phyloP scores from a whole-genome alignment of 64 coral and sea anemone genomes.

The Porites australiensis region DNA sequence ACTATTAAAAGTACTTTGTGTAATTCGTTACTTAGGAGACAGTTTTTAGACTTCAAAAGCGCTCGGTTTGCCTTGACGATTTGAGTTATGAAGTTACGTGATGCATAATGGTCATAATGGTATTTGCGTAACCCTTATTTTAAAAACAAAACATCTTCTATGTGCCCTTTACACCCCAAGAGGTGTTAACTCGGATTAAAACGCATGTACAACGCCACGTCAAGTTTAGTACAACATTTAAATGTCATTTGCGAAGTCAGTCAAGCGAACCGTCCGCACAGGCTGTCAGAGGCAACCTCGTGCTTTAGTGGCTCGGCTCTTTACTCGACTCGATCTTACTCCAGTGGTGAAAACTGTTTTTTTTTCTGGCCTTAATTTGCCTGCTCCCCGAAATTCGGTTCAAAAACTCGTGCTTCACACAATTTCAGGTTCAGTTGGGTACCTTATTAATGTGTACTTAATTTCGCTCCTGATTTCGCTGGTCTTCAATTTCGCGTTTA shows the following conservation, averaged over 20 bases:
- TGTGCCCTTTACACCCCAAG: background rate
- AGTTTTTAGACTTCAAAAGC: background rate
- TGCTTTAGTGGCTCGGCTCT: too few relatives aligned
- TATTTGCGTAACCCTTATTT: slow-evolving; percentile 4
- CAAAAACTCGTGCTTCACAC: too few relatives aligned
- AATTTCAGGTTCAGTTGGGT: too few relatives aligned
- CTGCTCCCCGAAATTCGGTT: too few relatives aligned
- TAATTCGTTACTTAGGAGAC: background rate
- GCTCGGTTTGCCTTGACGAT: background rate
- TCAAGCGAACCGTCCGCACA: background rate
- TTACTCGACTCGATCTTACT: too few relatives aligned
- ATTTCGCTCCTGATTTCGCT: too few relatives aligned
- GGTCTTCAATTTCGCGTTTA: too few relatives aligned
- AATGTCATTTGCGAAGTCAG: background rate
- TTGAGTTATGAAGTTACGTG: background rate
- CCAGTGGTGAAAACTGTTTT: too few relatives aligned
- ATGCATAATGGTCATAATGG: background rate
- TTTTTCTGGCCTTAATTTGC: too few relatives aligned
- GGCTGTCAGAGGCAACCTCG: background rate
- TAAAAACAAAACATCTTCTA: background rate
- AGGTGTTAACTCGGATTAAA: background rate
- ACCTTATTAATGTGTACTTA: too few relatives aligned
- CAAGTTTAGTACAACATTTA: background rate
- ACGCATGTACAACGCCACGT: background rate
- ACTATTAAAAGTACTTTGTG: background rate